A percentile compares a stretch with the other conserved stretches of the same genome.
phyloP scores from a whole-genome alignment of 2,888 invertebrate species.

The Fissipunctia ypsillon region DNA sequence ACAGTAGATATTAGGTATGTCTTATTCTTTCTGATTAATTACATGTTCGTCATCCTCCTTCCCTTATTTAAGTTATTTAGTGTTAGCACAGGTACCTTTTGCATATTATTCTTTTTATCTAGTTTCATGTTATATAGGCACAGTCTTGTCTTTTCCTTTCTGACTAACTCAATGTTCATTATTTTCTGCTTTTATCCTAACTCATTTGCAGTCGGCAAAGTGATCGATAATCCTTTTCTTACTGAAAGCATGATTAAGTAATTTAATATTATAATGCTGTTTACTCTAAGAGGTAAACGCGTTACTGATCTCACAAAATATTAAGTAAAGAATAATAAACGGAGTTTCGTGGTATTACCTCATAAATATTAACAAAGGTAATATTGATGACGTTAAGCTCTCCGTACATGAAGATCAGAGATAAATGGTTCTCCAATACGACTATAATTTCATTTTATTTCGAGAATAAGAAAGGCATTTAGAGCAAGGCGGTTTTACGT shows the following conservation, averaged over 20 bases:
- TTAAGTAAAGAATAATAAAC: slow-evolving; percentile 41
- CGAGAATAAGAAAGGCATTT: neutral
- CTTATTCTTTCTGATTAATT: neutral
- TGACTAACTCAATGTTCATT: neutral
- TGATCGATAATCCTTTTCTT: slow-evolving; percentile 4
- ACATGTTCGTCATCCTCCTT: neutral
- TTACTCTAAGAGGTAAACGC: slow-evolving; percentile 6
- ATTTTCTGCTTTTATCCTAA: neutral
- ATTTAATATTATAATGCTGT: slow-evolving; percentile 6
- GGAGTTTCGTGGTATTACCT: slow-evolving; percentile 17
- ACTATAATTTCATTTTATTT: slow-evolving; percentile 8
- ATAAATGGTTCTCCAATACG: slow-evolving; percentile 5
- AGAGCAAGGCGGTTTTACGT: neutral
- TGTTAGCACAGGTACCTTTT: neutral
- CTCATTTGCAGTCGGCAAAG: neutral
- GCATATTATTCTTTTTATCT: neutral
- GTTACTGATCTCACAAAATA: slow-evolving; percentile 39
- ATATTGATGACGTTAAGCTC: slow-evolving; percentile 18
- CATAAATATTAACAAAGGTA: slow-evolving; percentile 34
- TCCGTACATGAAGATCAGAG: neutral
- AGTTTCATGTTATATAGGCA: neutral
- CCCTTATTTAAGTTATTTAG: neutral
- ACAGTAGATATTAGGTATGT: neutral
- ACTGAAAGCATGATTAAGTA: neutral
- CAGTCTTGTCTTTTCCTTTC: no score